Base-by-base conservation (phyloP, 2,888 invertebrate species). In the Lasioglossum oenotherae region DNA sequence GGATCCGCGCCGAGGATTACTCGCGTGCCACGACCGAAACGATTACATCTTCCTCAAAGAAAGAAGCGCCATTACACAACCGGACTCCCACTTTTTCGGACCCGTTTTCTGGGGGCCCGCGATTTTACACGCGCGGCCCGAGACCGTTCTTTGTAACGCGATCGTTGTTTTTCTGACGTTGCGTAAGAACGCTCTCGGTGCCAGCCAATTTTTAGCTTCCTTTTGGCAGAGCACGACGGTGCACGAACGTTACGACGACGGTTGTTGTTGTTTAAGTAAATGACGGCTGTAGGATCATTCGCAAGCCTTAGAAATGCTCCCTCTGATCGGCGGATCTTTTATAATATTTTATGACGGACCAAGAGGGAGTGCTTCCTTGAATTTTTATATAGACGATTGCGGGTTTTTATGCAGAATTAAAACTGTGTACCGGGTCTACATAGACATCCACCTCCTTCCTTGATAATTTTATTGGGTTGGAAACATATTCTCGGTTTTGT, bases 1-100 rank as follows among this genome's bases (percentile, higher is more conserved):
- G 44, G 27, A 64, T 76, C 76, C 44, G 44, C 76, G 44, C 41
- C 35, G 27, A 69, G 35, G 49, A 44, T 16, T 71, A 89, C 87
- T 89, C 84, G 89, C 89, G 87, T 89, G 89, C 89, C 82, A 67
- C 72, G 78, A 73, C 78, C n/a, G 41, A 46, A 49, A 77, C 80
- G 86, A 84, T 84, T 87, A 89, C 83, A 74, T 85, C 80, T 85
- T 81, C 80, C 71, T 80, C 80, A 82, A 82, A 78, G 19, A 72
- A 74, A 44, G 57, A 80, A 80, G 71, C 76, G 75, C 35, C 86
- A 75, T 88, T 88, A 84, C 88, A 79, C 88, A 89, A 88, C 87
- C 38, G n/a, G 38, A 69, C 69, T 69, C 38, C 81, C 27, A 35
- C 76, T 74, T 35, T 74, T 41, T 67, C 67, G 64, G 35, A 10